phyloP scores from a whole-genome alignment of 2,113 vertebrate species.

The Amblyopsis rosae region DNA sequence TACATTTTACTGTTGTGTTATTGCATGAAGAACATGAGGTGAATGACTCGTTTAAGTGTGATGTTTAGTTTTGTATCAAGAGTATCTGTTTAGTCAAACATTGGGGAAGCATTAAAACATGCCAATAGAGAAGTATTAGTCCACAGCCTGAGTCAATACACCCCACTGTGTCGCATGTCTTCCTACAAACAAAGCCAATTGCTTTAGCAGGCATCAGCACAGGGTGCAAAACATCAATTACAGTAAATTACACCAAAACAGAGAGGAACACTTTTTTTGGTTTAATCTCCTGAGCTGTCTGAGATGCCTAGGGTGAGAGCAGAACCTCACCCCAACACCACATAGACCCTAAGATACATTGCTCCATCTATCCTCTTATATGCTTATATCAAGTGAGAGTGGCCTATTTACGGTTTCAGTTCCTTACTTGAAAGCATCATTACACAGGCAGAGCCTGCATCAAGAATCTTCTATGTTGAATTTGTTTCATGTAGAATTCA shows the following conservation, averaged over 20 bases:
- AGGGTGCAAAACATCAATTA: slow-evolving; percentile 73
- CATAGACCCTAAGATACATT: slow-evolving; percentile 53
- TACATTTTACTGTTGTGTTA: no score
- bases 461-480: slow-evolving; percentile 43
- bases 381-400: slow-evolving; percentile 20
- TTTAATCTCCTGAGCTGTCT: slow-evolving; percentile 65
- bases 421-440: slow-evolving; percentile 43
- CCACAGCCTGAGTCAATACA: slow-evolving; percentile 69
- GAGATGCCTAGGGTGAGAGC: slow-evolving; percentile 61
- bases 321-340: slow-evolving; percentile 51
- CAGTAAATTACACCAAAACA: slow-evolving; percentile 74
- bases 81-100: slow-evolving; percentile 58
- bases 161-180: slow-evolving; percentile 71
- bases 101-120: slow-evolving; percentile 67
- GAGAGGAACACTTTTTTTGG: slow-evolving; percentile 69
- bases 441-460: slow-evolving; percentile 30
- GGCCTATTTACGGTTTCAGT: slow-evolving; percentile 45
- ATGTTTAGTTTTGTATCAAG: slow-evolving; percentile 29
- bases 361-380: slow-evolving; percentile 27
- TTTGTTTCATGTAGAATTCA: slow-evolving; percentile 31
- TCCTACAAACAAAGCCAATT: slow-evolving; percentile 69
- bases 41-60: neutral
- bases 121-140: slow-evolving; percentile 68
- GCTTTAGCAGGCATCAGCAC: slow-evolving; percentile 58
- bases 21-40: neutral